These are phyloP conservation scores for Carassius auratus DNA, from an alignment of 2,113 vertebrate species.

Conservation along the genomic window DNA sequence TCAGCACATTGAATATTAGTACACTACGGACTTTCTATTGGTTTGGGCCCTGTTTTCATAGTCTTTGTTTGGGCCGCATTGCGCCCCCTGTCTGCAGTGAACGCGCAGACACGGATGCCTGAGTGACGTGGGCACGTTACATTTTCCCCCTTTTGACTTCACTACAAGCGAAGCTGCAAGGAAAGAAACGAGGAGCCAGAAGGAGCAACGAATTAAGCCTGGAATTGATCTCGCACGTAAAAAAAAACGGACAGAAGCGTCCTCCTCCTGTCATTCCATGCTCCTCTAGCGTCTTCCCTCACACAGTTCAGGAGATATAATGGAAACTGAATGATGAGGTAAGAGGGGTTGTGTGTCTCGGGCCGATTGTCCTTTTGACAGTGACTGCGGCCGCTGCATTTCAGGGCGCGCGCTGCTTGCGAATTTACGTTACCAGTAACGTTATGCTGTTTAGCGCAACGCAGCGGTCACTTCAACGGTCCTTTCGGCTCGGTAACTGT, in stretches of 20 bases:
- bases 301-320: constrained; percentile 16
- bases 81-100: constrained; percentile 1
- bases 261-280: background rate
- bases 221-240: constrained; percentile 25
- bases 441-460: background rate
- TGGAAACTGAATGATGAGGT: constrained; percentile 66
- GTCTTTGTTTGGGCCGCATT: background rate
- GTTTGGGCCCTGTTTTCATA: background rate
- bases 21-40: too few relatives aligned
- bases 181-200: constrained; percentile 11
- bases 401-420: constrained; percentile 33
- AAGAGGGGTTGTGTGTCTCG: constrained; percentile 42
- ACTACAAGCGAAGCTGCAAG: constrained; percentile 6
- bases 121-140: constrained; percentile 8
- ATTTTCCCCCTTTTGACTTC: background rate
- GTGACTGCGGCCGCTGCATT: constrained; percentile 34
- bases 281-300: background rate
- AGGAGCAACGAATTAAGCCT: constrained; percentile 18
- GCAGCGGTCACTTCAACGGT: background rate
- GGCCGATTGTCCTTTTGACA: constrained; percentile 43
- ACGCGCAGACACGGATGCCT: background rate
- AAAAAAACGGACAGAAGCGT: constrained; percentile 37
- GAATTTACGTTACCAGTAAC: background rate
- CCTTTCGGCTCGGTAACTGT: background rate
- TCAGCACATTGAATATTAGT: background rate